A percentile compares a stretch with the other conserved stretches of the same genome.
These are phyloP conservation scores for Halcyon badia DNA, from an alignment of 2,797 vertebrate genomes.

Conservation along the genomic window DNA sequence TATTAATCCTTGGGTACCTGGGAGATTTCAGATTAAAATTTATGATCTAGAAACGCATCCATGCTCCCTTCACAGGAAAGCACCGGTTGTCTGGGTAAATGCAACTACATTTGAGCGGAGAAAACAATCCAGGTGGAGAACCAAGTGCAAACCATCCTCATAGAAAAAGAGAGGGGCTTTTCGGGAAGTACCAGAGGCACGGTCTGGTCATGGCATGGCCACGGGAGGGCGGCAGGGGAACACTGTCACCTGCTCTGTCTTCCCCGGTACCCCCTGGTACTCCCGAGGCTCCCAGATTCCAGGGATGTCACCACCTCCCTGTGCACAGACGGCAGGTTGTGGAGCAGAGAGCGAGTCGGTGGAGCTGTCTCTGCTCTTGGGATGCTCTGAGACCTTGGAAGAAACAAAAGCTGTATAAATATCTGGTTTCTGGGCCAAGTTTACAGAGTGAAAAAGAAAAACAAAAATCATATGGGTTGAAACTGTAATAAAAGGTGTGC, in stretches of 20 bases:
- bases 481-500: not conserved
- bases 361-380: not conserved
- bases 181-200: rapidly evolving
- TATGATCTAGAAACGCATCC: not conserved
- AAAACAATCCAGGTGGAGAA: not conserved
- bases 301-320: not conserved
- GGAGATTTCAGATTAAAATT: conserved; percentile 50
- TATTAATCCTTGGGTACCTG: conserved; percentile 49
- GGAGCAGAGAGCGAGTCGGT: not conserved
- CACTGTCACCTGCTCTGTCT: not conserved
- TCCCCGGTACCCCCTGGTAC: rapidly evolving
- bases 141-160: rapidly evolving
- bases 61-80: not conserved
- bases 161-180: not conserved
- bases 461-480: not conserved
- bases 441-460: not conserved
- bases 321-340: rapidly evolving
- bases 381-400: not conserved
- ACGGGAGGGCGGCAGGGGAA: conserved; percentile 54
- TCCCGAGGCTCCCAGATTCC: rapidly evolving
- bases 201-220: not conserved
- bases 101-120: not conserved
- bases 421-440: not conserved
- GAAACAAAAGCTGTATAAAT: not conserved
- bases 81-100: not conserved